These are phyloP conservation scores for Lycopodina hypogea DNA, from an alignment of 37 sponge, comb jelly and placozoan species.

Conservation along the genomic window DNA sequence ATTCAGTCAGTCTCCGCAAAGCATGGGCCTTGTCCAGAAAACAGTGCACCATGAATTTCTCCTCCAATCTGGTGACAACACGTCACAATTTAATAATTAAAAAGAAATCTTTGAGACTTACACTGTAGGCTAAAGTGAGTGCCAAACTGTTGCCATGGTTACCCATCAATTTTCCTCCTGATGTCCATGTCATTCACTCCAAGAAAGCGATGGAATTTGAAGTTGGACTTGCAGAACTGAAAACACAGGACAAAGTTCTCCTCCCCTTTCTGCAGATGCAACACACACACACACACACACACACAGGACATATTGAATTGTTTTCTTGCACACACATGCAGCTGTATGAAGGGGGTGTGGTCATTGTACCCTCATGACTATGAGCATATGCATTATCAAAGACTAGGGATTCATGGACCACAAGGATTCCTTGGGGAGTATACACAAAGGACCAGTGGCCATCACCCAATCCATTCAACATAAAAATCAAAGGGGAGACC, in stretches of 20 bases:
- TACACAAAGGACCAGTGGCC: no score
- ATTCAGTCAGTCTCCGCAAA: conserved; percentile 20
- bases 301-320: background rate
- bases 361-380: no score
- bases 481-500: no score
- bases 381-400: no score
- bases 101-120: no score
- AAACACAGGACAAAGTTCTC: conserved; percentile 60
- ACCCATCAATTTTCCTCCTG: conserved; percentile 43
- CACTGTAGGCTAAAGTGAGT: background rate
- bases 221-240: conserved; percentile 61
- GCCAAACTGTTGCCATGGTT: background rate
- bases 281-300: background rate
- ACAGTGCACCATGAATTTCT: conserved; percentile 52
- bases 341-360: no score
- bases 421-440: no score
- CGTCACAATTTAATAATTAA: background rate
- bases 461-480: no score
- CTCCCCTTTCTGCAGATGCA: conserved; percentile 27
- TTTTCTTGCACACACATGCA: background rate
- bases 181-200: conserved; percentile 48
- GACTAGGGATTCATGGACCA: no score
- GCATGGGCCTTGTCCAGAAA: conserved; percentile 53
- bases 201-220: conserved; percentile 64
- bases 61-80: conserved; percentile 29